Base-by-base conservation (phyloP, 2,888 invertebrate genomes). In the Acleris sparsana region DNA sequence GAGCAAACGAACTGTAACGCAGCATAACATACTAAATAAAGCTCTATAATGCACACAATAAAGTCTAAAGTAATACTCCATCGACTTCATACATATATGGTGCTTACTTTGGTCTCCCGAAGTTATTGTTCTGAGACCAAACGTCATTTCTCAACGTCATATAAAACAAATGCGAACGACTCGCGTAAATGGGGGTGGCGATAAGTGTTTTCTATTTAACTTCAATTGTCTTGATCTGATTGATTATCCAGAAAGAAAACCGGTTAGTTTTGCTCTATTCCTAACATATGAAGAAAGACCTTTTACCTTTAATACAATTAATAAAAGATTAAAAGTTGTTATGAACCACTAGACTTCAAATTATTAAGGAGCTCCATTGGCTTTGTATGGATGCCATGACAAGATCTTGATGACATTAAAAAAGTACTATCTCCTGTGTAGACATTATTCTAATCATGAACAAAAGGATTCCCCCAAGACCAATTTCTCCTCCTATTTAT, bases 101-200 rank as follows among this genome's bases (percentile, higher is more conserved):
- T 52, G 60, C 16, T 44, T 39, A 17, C 52, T 63, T 29, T 48
- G 18, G 55, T 56, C 22, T 25, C 71, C 82, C 79, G 80, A 87
- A 87, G 85, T 90, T 92, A 89, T 90, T 89, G 90, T 90, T 89
- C 84, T 86, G 80, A 78, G 84, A 81, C 78, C 87, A 85, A 81
- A 83, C 77, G 78, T 87, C 88, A 88, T 92, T 89, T 88, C 84
- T 89, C 89, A 88, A 82, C 70, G 86, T 86, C 86, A 84, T 86
- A 86, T 87, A 85, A 82, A 73, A 78, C 75, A 80, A 87, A 87
- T 81, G 80, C 71, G 80, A 83, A 80, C 86, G 49, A 39, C 62
- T 53, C 62, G 63, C 62, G 57, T 39, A 49, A 65, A 64, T 43
- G 60, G 79, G 83, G 84, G 84, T 80, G 81, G 79, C 79, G 79